Evolutionary conservation across 2,113 vertebrate genomes (phyloP).

Genomic region (Hydrochoerus hydrochaeris): DNA sequence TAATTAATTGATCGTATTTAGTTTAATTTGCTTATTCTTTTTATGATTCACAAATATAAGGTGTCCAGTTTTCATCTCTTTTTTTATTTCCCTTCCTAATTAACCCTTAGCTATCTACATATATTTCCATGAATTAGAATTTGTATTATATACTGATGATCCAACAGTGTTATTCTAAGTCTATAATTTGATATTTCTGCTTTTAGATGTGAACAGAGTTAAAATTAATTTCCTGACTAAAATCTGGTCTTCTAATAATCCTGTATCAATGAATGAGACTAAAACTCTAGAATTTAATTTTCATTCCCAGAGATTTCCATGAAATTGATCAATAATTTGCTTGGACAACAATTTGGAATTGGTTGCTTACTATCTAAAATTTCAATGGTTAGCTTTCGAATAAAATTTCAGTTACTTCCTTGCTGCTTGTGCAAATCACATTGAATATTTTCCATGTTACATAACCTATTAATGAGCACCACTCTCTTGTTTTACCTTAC

Average conservation of each 20-base stretch:
- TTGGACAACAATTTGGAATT: not conserved
- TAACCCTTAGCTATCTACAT: not conserved
- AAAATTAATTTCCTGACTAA: not conserved
- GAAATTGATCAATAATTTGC: not conserved
- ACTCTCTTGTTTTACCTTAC: not conserved
- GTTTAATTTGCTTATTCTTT: not conserved
- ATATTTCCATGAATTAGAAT: not conserved
- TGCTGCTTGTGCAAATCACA: not conserved
- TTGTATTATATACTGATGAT: not conserved
- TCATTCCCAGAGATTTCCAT: not conserved
- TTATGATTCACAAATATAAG: not conserved
- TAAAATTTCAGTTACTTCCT: not conserved
- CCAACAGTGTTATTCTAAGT: not conserved
- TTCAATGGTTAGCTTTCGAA: not conserved
- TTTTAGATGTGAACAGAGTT: not conserved
- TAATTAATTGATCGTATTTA: not conserved
- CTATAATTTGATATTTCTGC: not conserved
- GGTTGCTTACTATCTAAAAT: not conserved
- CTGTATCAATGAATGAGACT: not conserved
- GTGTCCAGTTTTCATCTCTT: not conserved
- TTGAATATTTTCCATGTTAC: not conserved
- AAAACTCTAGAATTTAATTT: not conserved
- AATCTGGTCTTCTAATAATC: not conserved
- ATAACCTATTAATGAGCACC: not conserved
- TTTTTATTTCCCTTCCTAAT: not conserved